Evolutionary conservation across 2,797 vertebrate species (phyloP).

Genomic region (Xenops minutus): DNA sequence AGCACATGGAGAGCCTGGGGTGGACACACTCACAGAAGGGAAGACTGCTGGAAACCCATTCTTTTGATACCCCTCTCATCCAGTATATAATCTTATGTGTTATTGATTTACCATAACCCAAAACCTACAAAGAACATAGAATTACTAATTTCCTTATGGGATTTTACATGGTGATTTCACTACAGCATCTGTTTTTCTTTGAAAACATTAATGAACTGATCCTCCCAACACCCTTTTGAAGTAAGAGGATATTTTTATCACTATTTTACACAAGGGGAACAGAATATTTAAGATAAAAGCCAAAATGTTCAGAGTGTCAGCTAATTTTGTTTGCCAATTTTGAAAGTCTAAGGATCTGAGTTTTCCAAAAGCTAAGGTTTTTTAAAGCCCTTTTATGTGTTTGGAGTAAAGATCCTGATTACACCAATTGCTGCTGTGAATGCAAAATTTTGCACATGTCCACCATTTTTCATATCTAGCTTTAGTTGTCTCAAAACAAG

Average conservation of each 20-base stretch:
- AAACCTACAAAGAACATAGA: background rate
- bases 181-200: slow-evolving; percentile 8
- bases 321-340: slow-evolving; percentile 41
- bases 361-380: background rate
- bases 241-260: slow-evolving; percentile 9
- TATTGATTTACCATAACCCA: background rate
- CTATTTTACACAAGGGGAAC: slow-evolving; percentile 13
- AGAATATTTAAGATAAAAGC: slow-evolving; percentile 38
- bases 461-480: background rate
- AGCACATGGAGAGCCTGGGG: rapidly evolving
- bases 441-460: background rate
- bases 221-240: slow-evolving; percentile 20
- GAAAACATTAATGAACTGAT: slow-evolving; percentile 47
- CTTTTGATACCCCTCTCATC: background rate
- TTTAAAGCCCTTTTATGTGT: background rate
- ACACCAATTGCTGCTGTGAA: background rate
- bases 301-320: slow-evolving; percentile 18
- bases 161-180: slow-evolving; percentile 24
- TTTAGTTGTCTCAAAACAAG: background rate
- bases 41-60: background rate
- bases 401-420: background rate
- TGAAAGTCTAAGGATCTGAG: background rate
- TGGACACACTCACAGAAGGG: background rate
- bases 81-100: background rate
- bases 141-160: slow-evolving; percentile 25